Evolutionary conservation across 2,888 invertebrate species (phyloP).

Genomic region (Torymus aiolomorphi): DNA sequence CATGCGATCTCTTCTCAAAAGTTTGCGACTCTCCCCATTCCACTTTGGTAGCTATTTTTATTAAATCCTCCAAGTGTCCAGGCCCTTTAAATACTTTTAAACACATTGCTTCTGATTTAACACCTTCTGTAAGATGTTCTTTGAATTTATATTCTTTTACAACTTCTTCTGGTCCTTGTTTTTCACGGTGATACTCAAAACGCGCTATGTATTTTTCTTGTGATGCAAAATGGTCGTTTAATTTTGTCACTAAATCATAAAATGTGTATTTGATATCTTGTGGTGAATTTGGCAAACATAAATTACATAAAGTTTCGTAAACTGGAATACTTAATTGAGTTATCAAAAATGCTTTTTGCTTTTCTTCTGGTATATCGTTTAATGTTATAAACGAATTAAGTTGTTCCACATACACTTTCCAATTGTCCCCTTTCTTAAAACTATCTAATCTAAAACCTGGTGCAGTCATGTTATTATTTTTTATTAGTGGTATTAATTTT

Average conservation of each 20-base stretch:
- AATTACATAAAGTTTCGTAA: conserved; percentile 29
- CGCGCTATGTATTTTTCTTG: background rate
- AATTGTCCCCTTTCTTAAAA: conserved; percentile 30
- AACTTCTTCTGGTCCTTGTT: background rate
- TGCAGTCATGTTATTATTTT: no score
- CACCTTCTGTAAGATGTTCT: conserved; percentile 22
- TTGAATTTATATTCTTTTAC: conserved; percentile 26
- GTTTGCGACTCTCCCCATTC: conserved; percentile 14
- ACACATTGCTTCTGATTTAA: conserved; percentile 31
- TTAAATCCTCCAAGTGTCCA: conserved; percentile 18
- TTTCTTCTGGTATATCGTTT: conserved; percentile 11
- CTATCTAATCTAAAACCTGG: background rate
- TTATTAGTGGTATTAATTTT: no score
- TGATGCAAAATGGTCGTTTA: background rate
- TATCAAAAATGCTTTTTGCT: conserved; percentile 23
- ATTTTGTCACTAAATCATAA: conserved; percentile 25
- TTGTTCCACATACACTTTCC: conserved; percentile 28
- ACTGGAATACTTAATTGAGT: conserved; percentile 34
- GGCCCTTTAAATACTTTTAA: conserved; percentile 20
- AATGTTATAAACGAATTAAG: conserved; percentile 26
- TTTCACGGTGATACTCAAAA: conserved; percentile 12
- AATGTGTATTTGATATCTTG: conserved; percentile 20
- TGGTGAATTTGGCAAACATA: conserved; percentile 20
- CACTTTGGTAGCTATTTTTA: conserved; percentile 29
- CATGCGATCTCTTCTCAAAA: background rate